Evolutionary conservation across 2,888 invertebrate species (phyloP), one percentile per base, ranked within the genome.

Genomic region (Dolomedes plantarius): DNA sequence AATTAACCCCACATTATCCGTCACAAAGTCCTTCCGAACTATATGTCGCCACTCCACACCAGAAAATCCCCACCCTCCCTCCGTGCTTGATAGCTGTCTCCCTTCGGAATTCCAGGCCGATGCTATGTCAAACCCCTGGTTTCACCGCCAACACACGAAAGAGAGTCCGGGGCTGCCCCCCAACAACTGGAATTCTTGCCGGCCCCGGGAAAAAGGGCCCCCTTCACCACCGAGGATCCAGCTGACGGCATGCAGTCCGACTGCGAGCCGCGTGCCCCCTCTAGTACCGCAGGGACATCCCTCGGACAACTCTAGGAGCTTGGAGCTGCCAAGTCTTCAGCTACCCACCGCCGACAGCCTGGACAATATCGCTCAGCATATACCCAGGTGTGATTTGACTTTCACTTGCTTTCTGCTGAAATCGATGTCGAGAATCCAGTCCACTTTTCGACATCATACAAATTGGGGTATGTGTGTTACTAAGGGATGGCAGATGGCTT

Each of bases 341-440:
- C 27, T 79, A 64, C 78, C 78, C 27, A 71, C 73, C 68, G 94
- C 95, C 90, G 97, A 97, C 93, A 96, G 95, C 91, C 93, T 97
- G 91, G 97, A 97, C 92, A 96, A 97, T 92, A 95, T 97, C 92
- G 96, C 96, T 88, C 94, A 96, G 90, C 96, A 96, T 92, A 97
- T 97, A 92, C 97, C 97, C 92, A 97, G 97, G 97, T 97, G 64
- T 13, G 41, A 16, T 0, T 27, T 7, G 2, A 16, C 19, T 56
- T 9, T 5, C 1, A 9, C 6, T 1, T n/a, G n/a, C 5, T n/a
- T n/a, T n/a, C n/a, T n/a, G n/a, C n/a, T n/a, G n/a, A n/a, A n/a
- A n/a, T n/a, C n/a, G n/a, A n/a, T n/a, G n/a, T n/a, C n/a, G n/a
- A n/a, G n/a, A n/a, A n/a, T n/a, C n/a, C n/a, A n/a, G n/a, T n/a